Evolutionary conservation across 2,797 vertebrate genomes (phyloP).

Genomic region (Anabas testudineus): DNA sequence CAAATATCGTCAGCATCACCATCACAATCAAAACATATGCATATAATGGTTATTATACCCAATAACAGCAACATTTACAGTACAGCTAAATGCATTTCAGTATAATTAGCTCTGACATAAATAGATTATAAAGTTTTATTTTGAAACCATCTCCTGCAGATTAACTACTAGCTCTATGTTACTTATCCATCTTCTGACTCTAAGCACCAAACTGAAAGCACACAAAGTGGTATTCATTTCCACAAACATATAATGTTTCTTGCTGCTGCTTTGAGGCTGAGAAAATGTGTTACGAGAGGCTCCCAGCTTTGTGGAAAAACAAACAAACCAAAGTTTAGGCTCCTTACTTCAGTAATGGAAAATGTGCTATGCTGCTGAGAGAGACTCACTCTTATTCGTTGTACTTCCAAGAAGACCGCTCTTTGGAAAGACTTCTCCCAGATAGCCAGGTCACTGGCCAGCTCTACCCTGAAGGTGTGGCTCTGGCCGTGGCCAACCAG

Average conservation of each 20-base stretch:
- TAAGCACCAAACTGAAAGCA: conserved; percentile 11
- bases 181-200: conserved; percentile 11
- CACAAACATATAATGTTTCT: conserved; percentile 13
- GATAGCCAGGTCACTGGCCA: conserved; percentile 88
- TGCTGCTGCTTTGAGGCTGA: conserved; percentile 7
- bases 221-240: conserved; percentile 15
- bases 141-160: neutral
- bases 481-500: conserved; percentile 90
- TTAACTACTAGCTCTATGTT: neutral
- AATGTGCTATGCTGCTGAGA: neutral
- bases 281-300: conserved; percentile 1
- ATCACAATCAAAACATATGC: no score
- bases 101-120: neutral
- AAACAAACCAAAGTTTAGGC: neutral
- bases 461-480: conserved; percentile 91
- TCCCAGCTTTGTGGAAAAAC: conserved; percentile 2
- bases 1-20: neutral
- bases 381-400: conserved; percentile 89
- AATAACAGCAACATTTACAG: neutral
- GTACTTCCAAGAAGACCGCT: conserved; percentile 93
- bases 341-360: neutral
- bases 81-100: neutral
- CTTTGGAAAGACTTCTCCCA: conserved; percentile 96
- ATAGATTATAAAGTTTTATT: neutral
- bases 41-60: no score